phyloP scores from a whole-genome alignment of 2,797 vertebrate species.

The Telmatherina bonti region DNA sequence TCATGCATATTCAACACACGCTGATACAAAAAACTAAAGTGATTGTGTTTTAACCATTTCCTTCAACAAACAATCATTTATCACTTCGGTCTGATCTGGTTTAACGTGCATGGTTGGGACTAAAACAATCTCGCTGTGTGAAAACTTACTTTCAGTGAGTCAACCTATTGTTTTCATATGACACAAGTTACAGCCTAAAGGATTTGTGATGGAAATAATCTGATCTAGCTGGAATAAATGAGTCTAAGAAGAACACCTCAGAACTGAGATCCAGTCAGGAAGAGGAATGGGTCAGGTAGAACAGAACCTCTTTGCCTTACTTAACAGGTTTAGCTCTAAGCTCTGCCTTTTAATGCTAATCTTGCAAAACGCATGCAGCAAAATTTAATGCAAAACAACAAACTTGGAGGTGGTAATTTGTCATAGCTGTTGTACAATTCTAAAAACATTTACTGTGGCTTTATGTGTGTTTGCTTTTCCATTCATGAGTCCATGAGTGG shows the following conservation, averaged over 20 bases:
- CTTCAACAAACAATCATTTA: too few species aligned
- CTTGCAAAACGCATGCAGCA: conserved; percentile 48
- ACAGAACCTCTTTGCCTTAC: conserved; percentile 31
- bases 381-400: conserved; percentile 59
- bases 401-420: conserved; percentile 59
- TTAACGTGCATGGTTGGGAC: too few species aligned
- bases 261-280: conserved; percentile 8
- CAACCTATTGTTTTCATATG: too few species aligned
- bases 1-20: too few species aligned
- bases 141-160: too few species aligned
- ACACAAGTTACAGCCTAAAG: too few species aligned
- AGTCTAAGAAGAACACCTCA: conserved; percentile 6
- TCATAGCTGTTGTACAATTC: conserved; percentile 48
- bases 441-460: conserved; percentile 35
- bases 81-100: too few species aligned
- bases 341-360: conserved; percentile 56
- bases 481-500: conserved; percentile 38
- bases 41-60: too few species aligned
- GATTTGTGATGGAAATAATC: too few species aligned
- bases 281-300: conserved; percentile 37
- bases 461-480: conserved; percentile 28
- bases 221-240: not conserved
- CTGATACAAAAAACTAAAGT: too few species aligned
- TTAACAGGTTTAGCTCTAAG: conserved; percentile 68
- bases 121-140: too few species aligned